phyloP scores from a whole-genome alignment of 2,888 invertebrate species.

The Callyntrura guangdongensis region DNA sequence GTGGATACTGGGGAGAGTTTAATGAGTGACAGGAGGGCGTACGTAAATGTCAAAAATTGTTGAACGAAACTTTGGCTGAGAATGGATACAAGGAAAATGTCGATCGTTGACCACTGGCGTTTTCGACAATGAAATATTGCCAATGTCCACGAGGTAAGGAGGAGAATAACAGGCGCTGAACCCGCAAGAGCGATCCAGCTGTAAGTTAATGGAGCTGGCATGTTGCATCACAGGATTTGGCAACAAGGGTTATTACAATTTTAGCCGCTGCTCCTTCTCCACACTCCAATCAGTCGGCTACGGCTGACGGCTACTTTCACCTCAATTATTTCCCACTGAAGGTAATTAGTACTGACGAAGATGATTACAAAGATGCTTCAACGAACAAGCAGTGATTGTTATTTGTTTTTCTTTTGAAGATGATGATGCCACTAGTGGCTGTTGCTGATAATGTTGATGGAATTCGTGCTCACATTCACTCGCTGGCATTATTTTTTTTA shows the following conservation, averaged over 20 bases:
- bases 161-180: conserved; percentile 81
- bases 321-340: conserved; percentile 15
- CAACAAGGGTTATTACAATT: background rate
- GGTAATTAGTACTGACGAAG: conserved; percentile 43
- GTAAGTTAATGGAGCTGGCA: conserved; percentile 83
- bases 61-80: conserved; percentile 81
- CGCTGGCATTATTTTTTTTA: conserved; percentile 46
- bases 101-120: conserved; percentile 81
- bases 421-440: conserved; percentile 19
- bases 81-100: conserved; percentile 81
- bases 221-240: conserved; percentile 67
- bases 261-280: background rate
- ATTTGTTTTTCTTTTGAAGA: conserved; percentile 23
- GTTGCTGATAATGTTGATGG: conserved; percentile 8
- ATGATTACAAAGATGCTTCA: background rate
- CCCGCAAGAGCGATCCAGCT: conserved; percentile 83
- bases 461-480: conserved; percentile 42
- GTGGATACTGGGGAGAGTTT: conserved; percentile 79
- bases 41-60: conserved; percentile 82
- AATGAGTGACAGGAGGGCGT: conserved; percentile 80
- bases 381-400: background rate
- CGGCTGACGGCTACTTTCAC: conserved; percentile 39
- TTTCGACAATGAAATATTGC: conserved; percentile 82
- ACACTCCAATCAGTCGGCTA: background rate
- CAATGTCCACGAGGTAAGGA: conserved; percentile 81